A percentile compares a stretch with the other conserved stretches of the same genome.
phyloP scores from a whole-genome alignment of 2,113 vertebrate genomes.

The Poecilia latipinna region DNA sequence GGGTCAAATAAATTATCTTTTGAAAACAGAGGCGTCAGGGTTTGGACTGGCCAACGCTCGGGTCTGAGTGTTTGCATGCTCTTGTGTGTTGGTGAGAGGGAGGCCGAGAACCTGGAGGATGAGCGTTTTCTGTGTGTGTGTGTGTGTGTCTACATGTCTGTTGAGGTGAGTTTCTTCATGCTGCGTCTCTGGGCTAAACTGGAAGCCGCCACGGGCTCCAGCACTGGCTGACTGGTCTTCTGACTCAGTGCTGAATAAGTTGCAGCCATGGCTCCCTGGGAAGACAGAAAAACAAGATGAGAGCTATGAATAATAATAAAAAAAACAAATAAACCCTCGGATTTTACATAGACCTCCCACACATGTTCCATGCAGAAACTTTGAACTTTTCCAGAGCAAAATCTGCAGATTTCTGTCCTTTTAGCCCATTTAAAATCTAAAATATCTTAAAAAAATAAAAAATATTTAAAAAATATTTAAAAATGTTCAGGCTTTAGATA shows the following conservation, averaged over 20 bases:
- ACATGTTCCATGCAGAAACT: too few relatives aligned
- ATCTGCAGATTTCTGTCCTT: neutral
- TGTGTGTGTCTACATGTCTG: conserved; percentile 87
- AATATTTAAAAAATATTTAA: too few relatives aligned
- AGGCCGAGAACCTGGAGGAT: conserved; percentile 46
- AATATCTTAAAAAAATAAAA: too few relatives aligned
- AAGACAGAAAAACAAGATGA: neutral
- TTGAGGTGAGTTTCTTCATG: conserved; percentile 98
- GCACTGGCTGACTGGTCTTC: conserved; percentile 92
- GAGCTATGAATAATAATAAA: neutral
- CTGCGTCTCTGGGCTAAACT: conserved; percentile 94
- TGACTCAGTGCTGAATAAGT: conserved; percentile 93
- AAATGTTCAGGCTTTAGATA: too few relatives aligned
- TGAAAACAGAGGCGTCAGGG: conserved; percentile 21
- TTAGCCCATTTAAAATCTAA: neutral
- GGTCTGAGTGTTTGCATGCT: conserved; percentile 22
- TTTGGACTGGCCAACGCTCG: conserved; percentile 64
- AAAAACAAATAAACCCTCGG: too few relatives aligned
- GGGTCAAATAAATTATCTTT: conserved; percentile 68
- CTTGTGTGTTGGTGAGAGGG: conserved; percentile 20
- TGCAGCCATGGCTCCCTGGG: conserved; percentile 91
- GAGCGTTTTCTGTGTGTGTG: neutral
- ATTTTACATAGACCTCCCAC: too few relatives aligned
- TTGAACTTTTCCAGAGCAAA: too few relatives aligned
- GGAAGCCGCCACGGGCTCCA: conserved; percentile 96